Conservation (phyloP, 2,888 invertebrate genomes). For the Reticulitermes lucifugus region DNA sequence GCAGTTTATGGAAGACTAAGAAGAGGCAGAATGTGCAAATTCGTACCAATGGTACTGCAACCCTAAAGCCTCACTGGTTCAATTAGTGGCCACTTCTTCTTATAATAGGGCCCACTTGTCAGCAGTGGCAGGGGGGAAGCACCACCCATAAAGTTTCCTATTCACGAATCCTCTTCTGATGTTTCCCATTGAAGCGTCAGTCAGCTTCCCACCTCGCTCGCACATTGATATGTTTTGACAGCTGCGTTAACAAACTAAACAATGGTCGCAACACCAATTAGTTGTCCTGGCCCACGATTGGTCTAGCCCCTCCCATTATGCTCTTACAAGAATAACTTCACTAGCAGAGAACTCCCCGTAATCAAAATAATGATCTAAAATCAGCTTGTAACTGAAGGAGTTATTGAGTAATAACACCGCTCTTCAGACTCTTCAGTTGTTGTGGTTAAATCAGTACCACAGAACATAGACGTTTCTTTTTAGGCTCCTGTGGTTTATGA, state of each 20-base stretch:
- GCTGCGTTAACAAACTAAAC: slow-evolving; percentile 33
- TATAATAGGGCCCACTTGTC: not conserved
- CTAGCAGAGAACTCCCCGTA: not conserved
- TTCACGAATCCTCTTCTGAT: not conserved
- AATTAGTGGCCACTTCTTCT: slow-evolving; percentile 23
- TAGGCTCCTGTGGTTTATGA: too few relatives aligned
- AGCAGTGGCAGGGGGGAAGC: not conserved
- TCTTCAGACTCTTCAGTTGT: not conserved
- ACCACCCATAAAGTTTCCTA: not conserved
- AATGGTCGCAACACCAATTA: slow-evolving; percentile 7
- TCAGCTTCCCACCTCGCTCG: not conserved
- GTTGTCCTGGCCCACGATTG: not conserved
- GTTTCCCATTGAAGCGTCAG: slow-evolving; percentile 18
- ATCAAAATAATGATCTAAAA: slow-evolving; percentile 16
- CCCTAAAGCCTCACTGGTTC: not conserved
- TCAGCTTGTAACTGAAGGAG: not conserved
- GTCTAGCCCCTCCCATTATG: not conserved
- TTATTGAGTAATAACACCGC: not conserved
- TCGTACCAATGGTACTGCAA: too few relatives aligned
- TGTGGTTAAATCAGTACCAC: too few relatives aligned
- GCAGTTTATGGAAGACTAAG: too few relatives aligned
- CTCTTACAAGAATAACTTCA: too few relatives aligned
- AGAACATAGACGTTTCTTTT: too few relatives aligned
- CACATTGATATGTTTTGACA: slow-evolving; percentile 34
- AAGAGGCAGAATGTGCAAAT: too few relatives aligned